A percentile compares a stretch with the other conserved stretches of the same genome.
These are phyloP conservation scores for Hyperoplus lanceolatus DNA, from an alignment of 2,797 vertebrate genomes.

Conservation along the genomic window DNA sequence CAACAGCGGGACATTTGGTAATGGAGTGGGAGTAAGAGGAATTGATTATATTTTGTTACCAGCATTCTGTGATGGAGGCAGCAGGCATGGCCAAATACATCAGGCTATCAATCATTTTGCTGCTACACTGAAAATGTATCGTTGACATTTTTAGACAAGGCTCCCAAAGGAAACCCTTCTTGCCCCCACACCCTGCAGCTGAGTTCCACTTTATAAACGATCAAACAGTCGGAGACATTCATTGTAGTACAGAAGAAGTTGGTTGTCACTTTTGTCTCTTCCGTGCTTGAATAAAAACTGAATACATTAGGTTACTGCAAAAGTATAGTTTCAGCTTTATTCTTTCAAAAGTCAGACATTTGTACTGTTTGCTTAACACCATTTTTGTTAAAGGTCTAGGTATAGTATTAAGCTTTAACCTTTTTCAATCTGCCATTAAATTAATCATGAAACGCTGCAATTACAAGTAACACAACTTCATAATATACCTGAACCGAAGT, in stretches of 20 bases:
- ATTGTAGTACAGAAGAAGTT: not conserved
- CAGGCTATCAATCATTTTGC: not conserved
- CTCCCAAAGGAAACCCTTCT: too few species aligned
- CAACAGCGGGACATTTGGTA: not conserved
- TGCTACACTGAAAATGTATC: too few species aligned
- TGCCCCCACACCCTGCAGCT: not conserved
- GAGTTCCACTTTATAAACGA: not conserved
- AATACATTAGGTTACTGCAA: not conserved
- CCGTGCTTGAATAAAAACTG: not conserved
- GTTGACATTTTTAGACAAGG: too few species aligned
- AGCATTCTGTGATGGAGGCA: not conserved
- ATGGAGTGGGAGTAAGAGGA: not conserved
- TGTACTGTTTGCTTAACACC: not conserved
- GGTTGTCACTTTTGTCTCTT: not conserved
- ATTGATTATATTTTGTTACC: conserved; percentile 3
- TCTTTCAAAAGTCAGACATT: not conserved
- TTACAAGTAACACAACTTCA: too few species aligned
- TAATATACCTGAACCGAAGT: too few species aligned
- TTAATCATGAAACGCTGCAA: too few species aligned
- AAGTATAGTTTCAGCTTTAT: not conserved
- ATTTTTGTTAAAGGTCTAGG: not conserved
- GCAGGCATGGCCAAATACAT: not conserved
- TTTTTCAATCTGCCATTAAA: too few species aligned
- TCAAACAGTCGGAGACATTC: not conserved
- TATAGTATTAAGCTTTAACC: too few species aligned